Base-by-base conservation (phyloP, 2,888 invertebrate species). In the Lagria hirta region DNA sequence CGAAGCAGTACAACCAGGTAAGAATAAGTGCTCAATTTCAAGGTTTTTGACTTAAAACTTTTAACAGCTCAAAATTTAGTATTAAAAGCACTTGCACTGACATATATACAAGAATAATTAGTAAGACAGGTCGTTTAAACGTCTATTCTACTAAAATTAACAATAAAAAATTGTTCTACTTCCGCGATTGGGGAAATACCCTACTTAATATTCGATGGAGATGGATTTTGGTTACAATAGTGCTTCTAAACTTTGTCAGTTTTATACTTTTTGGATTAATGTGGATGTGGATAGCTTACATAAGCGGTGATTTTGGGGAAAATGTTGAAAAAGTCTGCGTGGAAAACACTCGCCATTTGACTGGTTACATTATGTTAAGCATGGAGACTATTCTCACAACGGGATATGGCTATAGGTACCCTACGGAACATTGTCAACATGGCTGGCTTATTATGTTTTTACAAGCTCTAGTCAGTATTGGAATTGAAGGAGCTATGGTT, bases 191-290 rank as follows among this genome's bases (percentile, higher is more conserved):
- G 24, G 81, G 80, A 62, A 80, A 80, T 10, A 80, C 81, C 0
- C 60, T 82, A 68, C 78, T 88, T 18, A 86, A 86, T 68, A 79
- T 83, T 50, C 79, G 81, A 66, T 89, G 88, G 88, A 74, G 85
- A 6, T 84, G 81, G 74, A 79, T 85, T 2, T 69, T 86, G 2
- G 62, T 84, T 1, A 58, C 62, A 12, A 36, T 67, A 10, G 55
- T 58, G 41, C 15, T 64, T 18, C 65, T 65, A 1, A 64, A 67
- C 40, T 60, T 61, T 14, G 45, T 44, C 5, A 55, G 53, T 34
- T 64, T 60, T 32, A 42, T 61, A 12, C 12, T 60, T 13, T 62
- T 61, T 41, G 57, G 61, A 11, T 30, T 52, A 15, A 24, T 62
- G 11, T 64, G 62, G 62, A 61, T 53, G 54, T 43, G 57, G 21